phyloP scores from a whole-genome alignment of 2,888 invertebrate species.

The Urechis unicinctus region DNA sequence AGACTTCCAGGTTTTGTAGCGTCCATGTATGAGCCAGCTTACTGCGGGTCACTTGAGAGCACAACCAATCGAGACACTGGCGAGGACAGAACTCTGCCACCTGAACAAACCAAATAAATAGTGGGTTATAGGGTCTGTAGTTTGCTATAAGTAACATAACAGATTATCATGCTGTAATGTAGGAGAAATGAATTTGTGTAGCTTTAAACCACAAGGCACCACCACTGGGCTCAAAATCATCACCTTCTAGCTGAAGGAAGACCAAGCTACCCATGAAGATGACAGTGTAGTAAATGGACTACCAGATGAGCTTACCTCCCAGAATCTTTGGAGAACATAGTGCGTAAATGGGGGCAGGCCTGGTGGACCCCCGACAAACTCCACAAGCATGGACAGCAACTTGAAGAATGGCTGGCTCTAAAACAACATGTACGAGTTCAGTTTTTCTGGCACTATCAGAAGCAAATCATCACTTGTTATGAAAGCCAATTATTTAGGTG shows the following conservation, averaged over 20 bases:
- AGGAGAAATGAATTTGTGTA: too few species aligned
- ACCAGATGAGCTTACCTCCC: constrained; percentile 55
- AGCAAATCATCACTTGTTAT: neutral
- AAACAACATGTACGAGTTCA: neutral
- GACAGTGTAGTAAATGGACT: neutral
- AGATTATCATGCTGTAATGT: too few species aligned
- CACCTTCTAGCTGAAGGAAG: too few species aligned
- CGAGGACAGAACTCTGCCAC: constrained; percentile 81
- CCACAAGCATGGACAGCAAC: constrained; percentile 78
- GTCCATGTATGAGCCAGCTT: constrained; percentile 87
- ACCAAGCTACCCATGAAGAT: too few species aligned
- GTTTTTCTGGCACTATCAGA: neutral
- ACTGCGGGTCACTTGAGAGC: constrained; percentile 64
- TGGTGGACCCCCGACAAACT: constrained; percentile 66
- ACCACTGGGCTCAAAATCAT: too few species aligned
- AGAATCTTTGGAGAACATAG: constrained; percentile 76
- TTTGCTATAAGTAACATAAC: neutral
- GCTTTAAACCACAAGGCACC: too few species aligned
- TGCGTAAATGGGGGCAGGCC: constrained; percentile 88
- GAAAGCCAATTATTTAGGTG: neutral
- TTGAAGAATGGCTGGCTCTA: constrained; percentile 88
- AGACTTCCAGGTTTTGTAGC: constrained; percentile 81
- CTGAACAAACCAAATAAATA: too few species aligned
- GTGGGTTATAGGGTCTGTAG: too few species aligned
- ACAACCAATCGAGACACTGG: constrained; percentile 84